Evolutionary conservation across 2,797 vertebrate species (phyloP), one percentile per base, ranked within the genome.

Genomic region (Smutsia temminckii): DNA sequence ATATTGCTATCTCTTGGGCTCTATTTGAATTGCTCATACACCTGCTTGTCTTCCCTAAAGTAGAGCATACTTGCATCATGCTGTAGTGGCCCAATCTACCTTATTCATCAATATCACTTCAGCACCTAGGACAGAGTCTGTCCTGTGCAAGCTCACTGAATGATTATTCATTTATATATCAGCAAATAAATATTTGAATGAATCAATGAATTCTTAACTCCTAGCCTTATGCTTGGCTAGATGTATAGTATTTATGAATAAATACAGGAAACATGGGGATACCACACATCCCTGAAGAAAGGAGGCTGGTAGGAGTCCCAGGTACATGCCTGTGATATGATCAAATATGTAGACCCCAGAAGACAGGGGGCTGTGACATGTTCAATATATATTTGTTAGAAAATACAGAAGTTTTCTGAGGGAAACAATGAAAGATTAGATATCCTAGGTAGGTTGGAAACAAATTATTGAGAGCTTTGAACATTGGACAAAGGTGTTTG

Each of bases 351-450:
- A 42, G 20, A 37, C 8, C 23, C 16, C 17, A 59, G 57, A 32
- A 72, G 34, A 16, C 20, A 49, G 12, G 5, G 4, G 0, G 0
- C 27, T 87, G 6, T 32, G 63, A 53, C 14, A 2, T 8, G 16
- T 8, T 42, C 18, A 2, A 0, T 10, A 0, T 2, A 0, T 4
- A 16, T 27, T 14, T 63, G 6, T 13, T 59, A 53, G 21, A 18
- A 4, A 88, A 32, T 29, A 53, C 42, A 78, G 42, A 72, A 1
- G 1, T 69, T 13, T 74, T 32, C 51, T 51, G 10, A 23, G 6
- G 14, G 55, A 63, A 80, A 57, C 2, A 59, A 25, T 9, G 34
- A 61, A 17, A 88, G 40, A 5, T 7, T 7, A 1, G 1, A 17
- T 20, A 68, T 83, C 32, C 34, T 61, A 7, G 27, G 25, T 21